Evolutionary conservation across 2,113 vertebrate genomes (phyloP), one percentile per base, ranked within the genome.

Genomic region (Tylochromis polylepis): DNA sequence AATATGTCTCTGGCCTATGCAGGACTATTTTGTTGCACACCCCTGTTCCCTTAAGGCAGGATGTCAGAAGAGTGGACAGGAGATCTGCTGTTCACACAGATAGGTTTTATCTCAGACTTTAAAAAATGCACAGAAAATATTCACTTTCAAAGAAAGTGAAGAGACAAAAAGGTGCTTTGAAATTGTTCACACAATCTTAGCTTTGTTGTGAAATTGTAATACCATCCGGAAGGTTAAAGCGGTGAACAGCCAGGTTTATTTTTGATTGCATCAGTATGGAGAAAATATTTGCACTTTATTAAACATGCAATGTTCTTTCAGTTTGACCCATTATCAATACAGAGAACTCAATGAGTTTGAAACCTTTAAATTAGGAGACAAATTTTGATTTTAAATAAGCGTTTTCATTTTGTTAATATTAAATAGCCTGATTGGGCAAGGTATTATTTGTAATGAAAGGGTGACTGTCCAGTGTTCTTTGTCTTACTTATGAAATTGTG

Each of bases 241-340:
- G 56, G 60, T 56, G 11, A 29, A 22, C 12, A 38, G 43, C 18
- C 5, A 14, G 22, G 65, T 65, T 57, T 24, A n/a, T 75, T 78
- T 43, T 46, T 59, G 20, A 65, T 24, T 6, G 58, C 24, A 18
- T 81, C 36, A 12, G 49, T 20, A n/a, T 11, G 78, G 46, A 75
- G 8, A 77, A 77, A n/a, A 88, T 20, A 29, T 41, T 92, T 60
- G 92, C 82, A 93, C 87, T 89, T 92, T 89, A 83, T 79, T 29
- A 14, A 15, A 59, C 49, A 51, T 46, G 5, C 29, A 49, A 6
- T 81, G 6, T 91, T 88, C 41, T 85, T 84, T 93, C 36, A 65
- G 10, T 34, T 34, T 31, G 72, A 84, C 79, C 31, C 20, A 11
- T 4, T 14, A 36, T 87, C 27, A 36, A 29, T 53, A 38, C 49